Base-by-base conservation (phyloP, 2,888 invertebrate species). In the Anodontia alba region DNA sequence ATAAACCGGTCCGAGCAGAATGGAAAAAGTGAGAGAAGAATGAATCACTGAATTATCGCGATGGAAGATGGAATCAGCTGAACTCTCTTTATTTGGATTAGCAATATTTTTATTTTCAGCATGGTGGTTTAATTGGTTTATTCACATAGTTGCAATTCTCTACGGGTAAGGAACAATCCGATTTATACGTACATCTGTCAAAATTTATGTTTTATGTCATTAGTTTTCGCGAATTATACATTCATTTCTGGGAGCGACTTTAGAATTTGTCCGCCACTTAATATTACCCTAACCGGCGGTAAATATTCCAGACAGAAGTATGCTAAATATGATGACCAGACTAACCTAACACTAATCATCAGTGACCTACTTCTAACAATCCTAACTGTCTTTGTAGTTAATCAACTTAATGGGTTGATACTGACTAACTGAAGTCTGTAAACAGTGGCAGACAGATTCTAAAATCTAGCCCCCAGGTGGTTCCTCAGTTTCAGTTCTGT, bases 41-140 rank as follows among this genome's bases (percentile, higher is more conserved):
- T 54, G 54, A 54, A 29, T 54, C 54, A 54, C 29, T 54, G 54
- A 54, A 54, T 29, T 29, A 26, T 17, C 71, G 77, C 66, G 31
- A 86, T 86, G 83, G 85, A 86, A 86, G 74, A 89, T 89, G 89
- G 89, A 87, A 87, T 85, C 85, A 78, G 76, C 84, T 72, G 89
- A 89, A 80, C 84, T 86, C 62, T 76, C 85, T 75, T 72, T 89
- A 74, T 74, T 84, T 74, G 87, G 87, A 83, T 73, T 89, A 76
- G 87, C 89, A 73, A 73, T 87, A 73, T 42, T 87, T 29, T 71
- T 87, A 46, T 81, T 87, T 69, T 46, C 83, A 43, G 70, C 67
- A 74, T 89, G 87, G 89, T 87, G 85, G 68, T 81, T 87, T 84
- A 89, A 89, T 70, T 89, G 86, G 87, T 76, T 81, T 68, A 66